Base-by-base conservation (phyloP, 2,888 invertebrate genomes). In the Ellobium chinense region DNA sequence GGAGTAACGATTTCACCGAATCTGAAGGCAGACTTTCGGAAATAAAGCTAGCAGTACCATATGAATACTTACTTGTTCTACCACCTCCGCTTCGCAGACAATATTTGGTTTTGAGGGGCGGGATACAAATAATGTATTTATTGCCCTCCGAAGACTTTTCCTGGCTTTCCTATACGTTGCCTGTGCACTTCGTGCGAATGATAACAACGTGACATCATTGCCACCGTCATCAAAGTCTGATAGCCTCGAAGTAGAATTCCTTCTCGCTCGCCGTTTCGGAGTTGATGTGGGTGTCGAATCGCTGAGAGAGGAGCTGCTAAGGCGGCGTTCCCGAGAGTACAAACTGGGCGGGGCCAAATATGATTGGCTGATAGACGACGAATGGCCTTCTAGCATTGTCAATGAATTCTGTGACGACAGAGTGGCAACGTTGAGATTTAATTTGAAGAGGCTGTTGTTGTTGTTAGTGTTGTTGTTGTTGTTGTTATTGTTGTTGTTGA, bases 51-150 rank as follows among this genome's bases (percentile, higher is more conserved):
- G n/a, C n/a, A n/a, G n/a, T n/a, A 37, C 14, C n/a, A 21, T 68
- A 31, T 14, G 31, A 68, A 37, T 27, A 63, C 78, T 72, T 56
- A 73, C 78, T 54, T 79, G 72, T 29, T 79, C 72, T 56, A 79
- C 36, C 1, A 79, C 66, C 2, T 73, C 78, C 24, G 65, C 73
- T 29, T 79, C 78, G 37, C 63, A 73, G 3, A 79, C 63, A 1
- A 79, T 39, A n/a, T 65, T 72, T 27, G 56, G 72, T n/a, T 37
- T 72, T 2, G 9, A 54, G 21, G 37, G 78, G 7, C 65, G 14
- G 3, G 72, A 31, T 1, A 72, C 73, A 21, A 72, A 72, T n/a
- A 79, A 21, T 14, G n/a, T 29, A 2, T 31, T 39, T 0, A 66
- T 24, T 24, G 65, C 56, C 18, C 31, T 36, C 29, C 65, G 36